These are phyloP conservation scores for Ophthalmolycus amberensis DNA, from an alignment of 2,113 vertebrate genomes.

Conservation along the genomic window DNA sequence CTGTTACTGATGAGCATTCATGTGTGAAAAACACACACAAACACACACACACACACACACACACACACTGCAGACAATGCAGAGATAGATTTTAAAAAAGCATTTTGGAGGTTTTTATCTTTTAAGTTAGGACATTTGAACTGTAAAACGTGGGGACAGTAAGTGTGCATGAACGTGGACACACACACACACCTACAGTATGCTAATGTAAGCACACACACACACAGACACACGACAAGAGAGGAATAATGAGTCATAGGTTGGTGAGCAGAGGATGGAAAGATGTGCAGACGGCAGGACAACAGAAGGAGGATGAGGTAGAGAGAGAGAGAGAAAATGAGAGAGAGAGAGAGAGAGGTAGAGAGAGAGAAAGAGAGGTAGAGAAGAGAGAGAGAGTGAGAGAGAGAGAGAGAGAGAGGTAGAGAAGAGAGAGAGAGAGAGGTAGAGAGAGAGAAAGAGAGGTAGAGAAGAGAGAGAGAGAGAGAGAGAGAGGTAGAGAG, in stretches of 20 bases:
- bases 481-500: slow-evolving; percentile 32
- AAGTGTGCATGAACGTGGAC: background rate
- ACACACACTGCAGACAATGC: background rate
- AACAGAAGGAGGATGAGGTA: slow-evolving; percentile 29
- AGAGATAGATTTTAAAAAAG: background rate
- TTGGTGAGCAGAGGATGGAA: slow-evolving; percentile 44
- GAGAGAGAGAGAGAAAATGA: slow-evolving; percentile 19
- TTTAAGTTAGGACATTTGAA: background rate
- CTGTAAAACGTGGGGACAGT: background rate
- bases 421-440: slow-evolving; percentile 18
- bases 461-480: slow-evolving; percentile 41
- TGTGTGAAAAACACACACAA: slow-evolving; percentile 52
- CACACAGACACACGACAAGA: background rate
- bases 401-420: background rate
- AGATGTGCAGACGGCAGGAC: slow-evolving; percentile 36
- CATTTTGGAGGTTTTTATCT: slow-evolving; percentile 1
- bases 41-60: slow-evolving; percentile 12
- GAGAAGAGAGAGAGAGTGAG: slow-evolving; percentile 20
- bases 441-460: slow-evolving; percentile 43
- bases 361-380: background rate
- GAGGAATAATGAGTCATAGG: slow-evolving; percentile 65
- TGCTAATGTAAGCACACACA: background rate
- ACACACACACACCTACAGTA: slow-evolving; percentile 8
- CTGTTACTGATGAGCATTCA: slow-evolving; percentile 71
- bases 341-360: slow-evolving; percentile 45